A percentile compares a stretch with the other conserved stretches of the same genome.
Evolutionary conservation across 2,888 invertebrate genomes (phyloP).

Genomic region (Teleiodes luculella): DNA sequence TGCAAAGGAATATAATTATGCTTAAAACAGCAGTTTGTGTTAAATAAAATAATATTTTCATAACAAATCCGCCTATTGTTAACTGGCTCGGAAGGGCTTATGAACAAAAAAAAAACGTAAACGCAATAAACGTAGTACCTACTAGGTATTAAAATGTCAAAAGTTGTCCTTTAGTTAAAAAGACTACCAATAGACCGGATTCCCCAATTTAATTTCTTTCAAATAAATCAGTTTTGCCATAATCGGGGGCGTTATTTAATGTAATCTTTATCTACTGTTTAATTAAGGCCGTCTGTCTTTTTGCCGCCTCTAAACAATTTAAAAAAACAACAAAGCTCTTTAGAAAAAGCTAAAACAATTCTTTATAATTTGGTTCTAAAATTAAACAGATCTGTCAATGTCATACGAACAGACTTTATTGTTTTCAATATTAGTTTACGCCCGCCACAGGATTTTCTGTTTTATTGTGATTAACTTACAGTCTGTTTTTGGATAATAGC

Average conservation of each 20-base stretch:
- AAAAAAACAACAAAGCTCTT: neutral
- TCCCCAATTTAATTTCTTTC: too few relatives aligned
- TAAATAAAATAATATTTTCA: too few relatives aligned
- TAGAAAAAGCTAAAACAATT: neutral
- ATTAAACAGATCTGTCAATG: slow-evolving; percentile 57
- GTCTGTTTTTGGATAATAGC: neutral
- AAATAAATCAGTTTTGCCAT: too few relatives aligned
- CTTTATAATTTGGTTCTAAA: slow-evolving; percentile 21
- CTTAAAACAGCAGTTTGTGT: too few relatives aligned
- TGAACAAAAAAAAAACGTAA: too few relatives aligned
- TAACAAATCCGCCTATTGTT: too few relatives aligned
- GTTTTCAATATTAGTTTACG: neutral
- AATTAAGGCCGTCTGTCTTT: neutral
- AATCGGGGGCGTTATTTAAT: neutral
- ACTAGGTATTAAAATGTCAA: too few relatives aligned
- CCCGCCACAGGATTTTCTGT: neutral
- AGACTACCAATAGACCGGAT: too few relatives aligned
- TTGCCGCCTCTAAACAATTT: neutral
- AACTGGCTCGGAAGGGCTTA: too few relatives aligned
- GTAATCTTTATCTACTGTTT: neutral
- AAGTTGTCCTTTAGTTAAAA: too few relatives aligned
- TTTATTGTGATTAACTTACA: neutral
- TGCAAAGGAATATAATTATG: too few relatives aligned
- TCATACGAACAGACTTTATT: slow-evolving; percentile 33
- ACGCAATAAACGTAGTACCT: too few relatives aligned